Evolutionary conservation across 2,888 invertebrate species (phyloP), one percentile per base, ranked within the genome.

Genomic region (Drosophila lutescens): DNA sequence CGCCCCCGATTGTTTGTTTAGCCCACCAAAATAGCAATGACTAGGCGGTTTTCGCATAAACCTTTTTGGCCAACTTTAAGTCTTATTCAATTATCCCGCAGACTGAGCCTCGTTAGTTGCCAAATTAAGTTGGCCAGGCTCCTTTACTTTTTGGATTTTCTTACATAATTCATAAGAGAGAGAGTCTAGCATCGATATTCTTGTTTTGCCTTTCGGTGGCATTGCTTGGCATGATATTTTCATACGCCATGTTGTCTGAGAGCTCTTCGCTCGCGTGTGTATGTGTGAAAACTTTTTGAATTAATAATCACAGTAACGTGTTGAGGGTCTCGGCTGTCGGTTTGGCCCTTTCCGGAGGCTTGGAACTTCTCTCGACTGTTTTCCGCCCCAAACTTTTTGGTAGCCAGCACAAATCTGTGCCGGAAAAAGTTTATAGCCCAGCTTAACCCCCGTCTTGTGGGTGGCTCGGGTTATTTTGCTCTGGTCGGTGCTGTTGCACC

Each of bases 221-320:
- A 50, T 43, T 36, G 38, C 51, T 60, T 69, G 38, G 36, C 40
- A 6, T 40, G 41, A 65, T 50, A 66, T 34, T 66, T 54, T 67
- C 44, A 53, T 44, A 32, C 53, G 38, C 53, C 53, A 13, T n/a
- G 32, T 41, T 41, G 58, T 59, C 58, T 51, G 40, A 9, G 10
- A 15, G n/a, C 2, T 4, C 17, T 20, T 43, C 17, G 9, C 15
- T 4, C 40, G 12, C 20, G 43, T 23, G 20, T 20, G 49, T 54
- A 32, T 66, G 74, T 74, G 55, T 58, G 55, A 58, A 63, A 80
- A 84, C 30, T 70, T 84, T 76, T 17, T 55, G 59, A 73, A 78
- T 67, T 70, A 62, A 75, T 78, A 80, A 84, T 67, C 55, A 57
- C 55, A 38, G n/a, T 23, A 67, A 49, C 62, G 60, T 63, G 59